Conservation (phyloP, 1,140 invertebrate species). For the Lordiphosa stackelbergi region DNA sequence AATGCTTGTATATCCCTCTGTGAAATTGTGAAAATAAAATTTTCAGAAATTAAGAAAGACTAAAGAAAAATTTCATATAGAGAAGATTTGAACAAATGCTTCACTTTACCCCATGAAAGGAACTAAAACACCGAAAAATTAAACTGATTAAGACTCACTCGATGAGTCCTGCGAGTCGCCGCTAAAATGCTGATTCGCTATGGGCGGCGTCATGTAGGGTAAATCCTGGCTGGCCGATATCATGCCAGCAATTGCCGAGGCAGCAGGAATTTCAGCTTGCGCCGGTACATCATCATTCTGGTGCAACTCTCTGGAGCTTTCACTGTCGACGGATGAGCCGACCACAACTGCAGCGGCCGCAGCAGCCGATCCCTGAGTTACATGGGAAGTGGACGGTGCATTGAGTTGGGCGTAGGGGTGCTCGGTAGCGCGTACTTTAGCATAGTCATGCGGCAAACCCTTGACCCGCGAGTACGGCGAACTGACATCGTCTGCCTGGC, state of each 20-base stretch:
- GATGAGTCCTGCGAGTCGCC: constrained; percentile 91
- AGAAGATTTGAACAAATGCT: no score
- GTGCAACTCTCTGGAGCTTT: constrained; percentile 43
- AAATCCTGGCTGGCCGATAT: constrained; percentile 91
- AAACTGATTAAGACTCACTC: constrained; percentile 79
- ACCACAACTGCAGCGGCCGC: constrained; percentile 37
- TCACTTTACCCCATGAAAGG: no score
- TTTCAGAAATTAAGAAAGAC: neutral
- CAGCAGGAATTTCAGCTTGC: constrained; percentile 83
- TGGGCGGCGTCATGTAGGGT: constrained; percentile 92
- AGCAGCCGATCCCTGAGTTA: constrained; percentile 30
- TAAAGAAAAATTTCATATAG: neutral
- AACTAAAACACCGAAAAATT: no score
- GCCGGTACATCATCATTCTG: constrained; percentile 37
- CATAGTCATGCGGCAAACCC: constrained; percentile 78
- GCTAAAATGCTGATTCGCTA: constrained; percentile 83
- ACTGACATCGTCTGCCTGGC: constrained; percentile 80
- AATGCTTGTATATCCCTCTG: constrained; percentile 93
- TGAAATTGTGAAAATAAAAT: constrained; percentile 36
- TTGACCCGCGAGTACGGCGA: constrained; percentile 81
- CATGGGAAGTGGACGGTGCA: constrained; percentile 61
- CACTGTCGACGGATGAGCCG: constrained; percentile 27
- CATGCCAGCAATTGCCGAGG: constrained; percentile 88
- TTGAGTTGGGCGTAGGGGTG: constrained; percentile 85
- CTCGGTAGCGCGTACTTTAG: constrained; percentile 79